Evolutionary conservation across 2,113 vertebrate genomes (phyloP).

Genomic region (Zosterops japonicus): DNA sequence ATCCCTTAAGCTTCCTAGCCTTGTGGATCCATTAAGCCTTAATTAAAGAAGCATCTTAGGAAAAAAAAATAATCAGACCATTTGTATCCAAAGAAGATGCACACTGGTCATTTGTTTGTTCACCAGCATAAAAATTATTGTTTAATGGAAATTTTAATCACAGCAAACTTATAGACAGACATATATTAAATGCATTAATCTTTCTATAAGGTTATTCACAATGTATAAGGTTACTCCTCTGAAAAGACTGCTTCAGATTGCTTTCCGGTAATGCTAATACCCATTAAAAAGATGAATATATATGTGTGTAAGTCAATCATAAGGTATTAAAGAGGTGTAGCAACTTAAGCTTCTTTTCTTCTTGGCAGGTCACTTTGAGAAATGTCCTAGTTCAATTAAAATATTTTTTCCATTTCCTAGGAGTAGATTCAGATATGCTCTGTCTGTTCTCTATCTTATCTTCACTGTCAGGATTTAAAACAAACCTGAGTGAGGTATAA

Average conservation of each 20-base stretch:
- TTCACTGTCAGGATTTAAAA: conserved; percentile 59
- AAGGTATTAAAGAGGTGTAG: conserved; percentile 53
- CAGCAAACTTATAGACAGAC: conserved; percentile 34
- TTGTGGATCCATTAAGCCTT: conserved; percentile 37
- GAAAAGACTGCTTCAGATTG: conserved; percentile 62
- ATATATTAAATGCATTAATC: conserved; percentile 60
- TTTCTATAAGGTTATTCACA: conserved; percentile 59
- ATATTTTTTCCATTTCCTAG: conserved; percentile 65
- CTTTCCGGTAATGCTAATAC: conserved; percentile 66
- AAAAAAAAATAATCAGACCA: conserved; percentile 40
- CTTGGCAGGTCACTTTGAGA: conserved; percentile 64
- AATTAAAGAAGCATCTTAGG: conserved; percentile 38
- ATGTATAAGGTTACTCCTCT: conserved; percentile 63
- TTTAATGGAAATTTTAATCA: conserved; percentile 63
- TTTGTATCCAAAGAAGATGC: conserved; percentile 42
- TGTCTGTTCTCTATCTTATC: conserved; percentile 62
- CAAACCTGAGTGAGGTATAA: conserved; percentile 37
- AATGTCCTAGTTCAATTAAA: conserved; percentile 62
- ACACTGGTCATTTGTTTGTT: conserved; percentile 56
- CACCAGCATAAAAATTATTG: conserved; percentile 55
- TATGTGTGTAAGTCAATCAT: conserved; percentile 68
- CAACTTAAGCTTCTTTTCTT: conserved; percentile 60
- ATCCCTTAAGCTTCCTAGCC: conserved; percentile 45
- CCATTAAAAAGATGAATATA: conserved; percentile 74
- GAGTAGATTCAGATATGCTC: conserved; percentile 60